These are phyloP conservation scores for Willisornis vidua DNA, from an alignment of 2,113 vertebrate species.

Conservation along the genomic window DNA sequence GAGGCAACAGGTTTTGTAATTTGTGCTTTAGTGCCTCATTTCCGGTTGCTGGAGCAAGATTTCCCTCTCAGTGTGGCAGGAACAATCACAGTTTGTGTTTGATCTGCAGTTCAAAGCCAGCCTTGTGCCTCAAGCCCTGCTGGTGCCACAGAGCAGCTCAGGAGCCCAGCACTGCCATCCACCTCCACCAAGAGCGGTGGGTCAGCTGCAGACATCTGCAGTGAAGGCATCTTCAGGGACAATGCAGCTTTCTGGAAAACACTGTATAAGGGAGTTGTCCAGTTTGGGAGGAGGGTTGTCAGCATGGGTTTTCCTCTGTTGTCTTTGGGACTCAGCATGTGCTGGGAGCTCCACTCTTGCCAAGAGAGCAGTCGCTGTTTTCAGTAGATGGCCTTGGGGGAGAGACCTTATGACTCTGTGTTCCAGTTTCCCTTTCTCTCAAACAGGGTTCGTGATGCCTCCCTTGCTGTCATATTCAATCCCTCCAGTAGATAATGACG, in stretches of 20 bases:
- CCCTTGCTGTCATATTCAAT: not conserved
- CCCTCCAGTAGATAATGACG: not conserved
- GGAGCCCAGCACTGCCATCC: rapidly evolving
- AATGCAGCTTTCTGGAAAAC: rapidly evolving
- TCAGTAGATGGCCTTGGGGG: not conserved
- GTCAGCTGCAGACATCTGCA: not conserved
- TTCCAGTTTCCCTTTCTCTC: not conserved
- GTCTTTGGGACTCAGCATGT: not conserved
- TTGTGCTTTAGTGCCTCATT: not conserved
- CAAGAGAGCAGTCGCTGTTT: not conserved
- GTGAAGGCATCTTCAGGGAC: not conserved
- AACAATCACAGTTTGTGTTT: not conserved
- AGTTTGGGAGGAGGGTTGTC: not conserved
- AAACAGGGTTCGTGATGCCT: rapidly evolving
- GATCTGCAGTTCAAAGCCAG: not conserved
- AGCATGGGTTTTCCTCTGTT: not conserved
- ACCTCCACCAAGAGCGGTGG: not conserved
- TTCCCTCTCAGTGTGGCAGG: not conserved
- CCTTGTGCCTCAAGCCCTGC: not conserved
- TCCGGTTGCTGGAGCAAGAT: not conserved
- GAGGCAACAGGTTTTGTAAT: not conserved
- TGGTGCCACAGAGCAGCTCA: not conserved
- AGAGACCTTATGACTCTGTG: not conserved
- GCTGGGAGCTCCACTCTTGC: not conserved
- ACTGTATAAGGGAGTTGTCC: not conserved